Evolutionary conservation across 35 echinoderm and acorn worm species (phyloP).

Genomic region (Anneissia japonica): DNA sequence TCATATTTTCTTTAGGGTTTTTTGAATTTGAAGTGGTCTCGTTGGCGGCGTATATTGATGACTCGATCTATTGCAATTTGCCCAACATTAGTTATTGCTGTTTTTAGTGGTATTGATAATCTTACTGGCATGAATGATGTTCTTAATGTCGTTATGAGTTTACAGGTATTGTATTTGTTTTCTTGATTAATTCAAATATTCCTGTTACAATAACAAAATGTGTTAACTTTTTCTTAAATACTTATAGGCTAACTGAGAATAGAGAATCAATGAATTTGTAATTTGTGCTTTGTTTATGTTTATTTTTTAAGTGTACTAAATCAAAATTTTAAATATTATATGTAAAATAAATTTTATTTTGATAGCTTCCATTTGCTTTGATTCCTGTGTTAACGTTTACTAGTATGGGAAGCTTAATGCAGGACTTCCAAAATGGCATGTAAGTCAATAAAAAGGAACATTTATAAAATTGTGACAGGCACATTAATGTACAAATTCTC

Average conservation of each 20-base stretch:
- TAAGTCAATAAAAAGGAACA: conserved; percentile 20
- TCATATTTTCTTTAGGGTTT: conserved; percentile 70
- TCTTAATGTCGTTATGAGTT: conserved; percentile 92
- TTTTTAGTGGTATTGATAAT: conserved; percentile 73
- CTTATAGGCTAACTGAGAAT: background rate
- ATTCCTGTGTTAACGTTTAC: conserved; percentile 95
- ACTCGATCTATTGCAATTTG: conserved; percentile 90
- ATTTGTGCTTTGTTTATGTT: background rate
- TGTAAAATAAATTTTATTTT: background rate
- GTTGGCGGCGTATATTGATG: conserved; percentile 83
- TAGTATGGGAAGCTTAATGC: conserved; percentile 64
- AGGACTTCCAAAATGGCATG: conserved; percentile 83
- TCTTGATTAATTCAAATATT: background rate
- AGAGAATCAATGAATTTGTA: background rate
- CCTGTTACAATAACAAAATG: background rate
- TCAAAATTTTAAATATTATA: background rate
- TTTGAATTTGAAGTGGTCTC: conserved; percentile 85
- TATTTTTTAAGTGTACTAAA: background rate
- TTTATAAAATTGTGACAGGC: background rate
- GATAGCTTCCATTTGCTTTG: conserved; percentile 87
- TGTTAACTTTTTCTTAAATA: background rate
- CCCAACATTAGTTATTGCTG: conserved; percentile 69
- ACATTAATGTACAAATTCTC: background rate
- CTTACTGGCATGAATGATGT: conserved; percentile 92
- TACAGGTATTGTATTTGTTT: conserved; percentile 53